phyloP scores from a whole-genome alignment of 2,113 vertebrate genomes.

The Sander vitreus region DNA sequence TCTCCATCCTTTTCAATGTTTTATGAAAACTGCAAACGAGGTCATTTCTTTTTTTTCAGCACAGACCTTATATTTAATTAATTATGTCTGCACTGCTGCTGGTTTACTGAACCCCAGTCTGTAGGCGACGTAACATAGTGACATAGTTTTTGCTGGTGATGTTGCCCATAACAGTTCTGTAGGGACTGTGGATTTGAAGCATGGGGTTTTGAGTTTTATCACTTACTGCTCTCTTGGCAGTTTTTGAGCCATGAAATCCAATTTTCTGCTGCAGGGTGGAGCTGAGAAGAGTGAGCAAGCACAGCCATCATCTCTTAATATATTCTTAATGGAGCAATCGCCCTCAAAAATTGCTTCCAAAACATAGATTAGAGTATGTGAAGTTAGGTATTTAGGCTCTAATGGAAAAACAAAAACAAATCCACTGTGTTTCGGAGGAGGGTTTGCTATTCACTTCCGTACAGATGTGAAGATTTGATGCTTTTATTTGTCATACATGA shows the following conservation, averaged over 20 bases:
- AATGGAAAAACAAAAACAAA: not conserved
- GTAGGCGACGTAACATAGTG: not conserved
- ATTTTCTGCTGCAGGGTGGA: constrained; percentile 33
- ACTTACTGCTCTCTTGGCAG: constrained; percentile 4
- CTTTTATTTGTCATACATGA: not conserved
- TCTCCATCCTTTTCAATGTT: not conserved
- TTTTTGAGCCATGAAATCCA: constrained; percentile 35
- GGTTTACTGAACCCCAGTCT: constrained; percentile 5
- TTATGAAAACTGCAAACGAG: constrained; percentile 5
- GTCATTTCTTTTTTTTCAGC: not conserved
- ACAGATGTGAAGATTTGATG: not conserved
- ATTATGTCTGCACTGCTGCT: not conserved
- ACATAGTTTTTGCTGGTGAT: not conserved
- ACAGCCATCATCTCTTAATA: not conserved
- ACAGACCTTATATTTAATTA: not conserved
- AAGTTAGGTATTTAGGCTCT: not conserved
- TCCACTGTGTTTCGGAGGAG: not conserved
- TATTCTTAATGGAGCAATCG: not conserved
- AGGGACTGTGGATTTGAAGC: constrained; percentile 1
- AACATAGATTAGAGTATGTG: not conserved
- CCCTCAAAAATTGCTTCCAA: constrained; percentile 7
- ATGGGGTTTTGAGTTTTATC: constrained; percentile 5
- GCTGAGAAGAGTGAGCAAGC: not conserved
- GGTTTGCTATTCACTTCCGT: not conserved
- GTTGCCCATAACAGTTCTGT: not conserved